Evolutionary conservation across 2,113 vertebrate species (phyloP), one percentile per base, ranked within the genome.

Genomic region (Burhinus oedicnemus): DNA sequence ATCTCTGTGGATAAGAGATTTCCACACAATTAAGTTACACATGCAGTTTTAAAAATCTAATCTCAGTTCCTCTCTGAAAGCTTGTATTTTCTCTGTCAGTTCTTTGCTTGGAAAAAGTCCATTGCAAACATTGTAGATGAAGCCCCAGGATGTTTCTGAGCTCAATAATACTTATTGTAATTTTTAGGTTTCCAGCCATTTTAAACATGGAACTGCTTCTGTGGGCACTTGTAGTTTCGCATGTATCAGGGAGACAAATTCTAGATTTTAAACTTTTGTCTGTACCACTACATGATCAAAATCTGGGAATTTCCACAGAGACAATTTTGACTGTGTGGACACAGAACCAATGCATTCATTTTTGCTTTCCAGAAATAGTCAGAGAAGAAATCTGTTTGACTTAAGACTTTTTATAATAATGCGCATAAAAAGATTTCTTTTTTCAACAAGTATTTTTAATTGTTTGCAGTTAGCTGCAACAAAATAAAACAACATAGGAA

Each of bases 401-500:
- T 66, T 74, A 42, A 3, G 47, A 74, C 5, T 42, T 96, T 58
- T 58, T 74, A 44, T 47, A 69, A 57, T 30, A 29, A 57, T 34
- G 26, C 0, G 0, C 12, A 49, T 58, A 2, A 64, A 75, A 83
- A 30, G 2, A 0, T 65, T 44, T 2, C 8, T 60, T 81, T 57
- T 62, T 61, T 9, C 1, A 78, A 26, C 11, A 78, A 66, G 6
- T 45, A 4, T 38, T 84, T 94, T 71, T 70, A 62, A 36, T 57
- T 55, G n/a, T 51, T 93, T 93, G 19, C 51, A 66, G 38, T 32
- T 66, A 65, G 22, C 61, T 68, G 42, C 91, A 90, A 66, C 5
- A 70, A 94, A 82, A 71, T 30, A 12, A 74, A 74, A 36, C 57
- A 86, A 12, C 10, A 54, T 27, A 84, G 27, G 22, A 78, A 66